Evolutionary conservation across 1,140 invertebrate species (phyloP).

Genomic region (Calliopsis andreniformis): DNA sequence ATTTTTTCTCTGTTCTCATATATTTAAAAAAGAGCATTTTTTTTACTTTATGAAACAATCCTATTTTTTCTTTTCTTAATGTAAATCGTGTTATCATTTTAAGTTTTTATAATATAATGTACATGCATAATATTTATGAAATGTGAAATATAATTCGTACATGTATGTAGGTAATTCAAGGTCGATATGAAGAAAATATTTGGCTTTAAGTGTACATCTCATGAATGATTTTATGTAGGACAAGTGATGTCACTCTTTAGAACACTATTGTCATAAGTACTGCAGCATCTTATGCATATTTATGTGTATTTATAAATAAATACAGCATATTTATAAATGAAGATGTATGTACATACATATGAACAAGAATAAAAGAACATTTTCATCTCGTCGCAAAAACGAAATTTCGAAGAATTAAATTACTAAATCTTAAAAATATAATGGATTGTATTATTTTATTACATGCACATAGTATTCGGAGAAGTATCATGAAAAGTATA

Average conservation of each 20-base stretch:
- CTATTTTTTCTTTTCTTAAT: background rate
- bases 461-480: no score
- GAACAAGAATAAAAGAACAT: background rate
- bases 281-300: background rate
- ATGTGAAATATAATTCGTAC: background rate
- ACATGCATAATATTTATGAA: background rate
- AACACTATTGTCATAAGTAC: background rate
- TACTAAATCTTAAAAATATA: background rate
- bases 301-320: background rate
- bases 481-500: no score
- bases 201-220: background rate
- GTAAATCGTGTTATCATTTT: background rate
- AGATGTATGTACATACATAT: background rate
- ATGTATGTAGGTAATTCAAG: conserved; percentile 17
- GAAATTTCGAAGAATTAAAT: background rate
- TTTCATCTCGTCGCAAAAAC: background rate
- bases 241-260: background rate
- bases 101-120: background rate
- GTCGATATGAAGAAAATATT: background rate
- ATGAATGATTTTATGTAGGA: no score
- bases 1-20: background rate
- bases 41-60: background rate
- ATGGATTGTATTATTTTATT: no score
- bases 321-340: background rate
- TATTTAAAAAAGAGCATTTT: background rate